phyloP scores from a whole-genome alignment of 2,113 vertebrate genomes.

The Rousettus leschenaultii region DNA sequence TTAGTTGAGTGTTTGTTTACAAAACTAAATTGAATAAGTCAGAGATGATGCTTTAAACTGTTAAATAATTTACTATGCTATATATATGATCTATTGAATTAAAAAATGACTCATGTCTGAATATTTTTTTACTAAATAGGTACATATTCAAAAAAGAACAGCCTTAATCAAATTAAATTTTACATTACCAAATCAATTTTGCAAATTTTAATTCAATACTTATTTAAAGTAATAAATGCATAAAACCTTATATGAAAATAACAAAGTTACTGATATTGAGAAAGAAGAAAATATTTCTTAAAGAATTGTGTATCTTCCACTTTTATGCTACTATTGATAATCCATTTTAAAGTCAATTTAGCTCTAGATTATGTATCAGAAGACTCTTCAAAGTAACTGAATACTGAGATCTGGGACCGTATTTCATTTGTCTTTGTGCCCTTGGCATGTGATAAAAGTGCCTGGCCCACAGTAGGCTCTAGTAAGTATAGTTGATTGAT shows the following conservation, averaged over 20 bases:
- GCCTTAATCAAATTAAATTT: not conserved
- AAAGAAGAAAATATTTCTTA: not conserved
- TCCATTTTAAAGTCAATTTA: not conserved
- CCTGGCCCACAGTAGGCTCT: not conserved
- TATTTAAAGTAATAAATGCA: not conserved
- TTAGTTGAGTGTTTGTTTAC: not conserved
- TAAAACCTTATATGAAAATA: not conserved
- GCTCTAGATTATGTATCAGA: not conserved
- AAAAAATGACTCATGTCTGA: not conserved
- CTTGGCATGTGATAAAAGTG: not conserved
- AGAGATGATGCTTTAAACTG: not conserved
- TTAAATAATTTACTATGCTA: not conserved
- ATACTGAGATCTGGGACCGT: constrained; percentile 5
- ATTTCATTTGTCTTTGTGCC: not conserved
- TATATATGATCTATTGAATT: not conserved
- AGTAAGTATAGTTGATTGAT: not conserved
- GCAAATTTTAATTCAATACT: not conserved
- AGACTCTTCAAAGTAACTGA: not conserved
- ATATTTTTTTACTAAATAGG: not conserved
- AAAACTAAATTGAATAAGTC: constrained; percentile 21
- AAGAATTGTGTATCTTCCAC: not conserved
- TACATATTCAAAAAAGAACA: not conserved
- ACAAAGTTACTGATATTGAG: not conserved
- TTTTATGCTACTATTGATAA: not conserved
- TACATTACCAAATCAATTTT: not conserved